Evolutionary conservation across 2,888 invertebrate genomes (phyloP), one percentile per base, ranked within the genome.

Genomic region (Thumatha senex): DNA sequence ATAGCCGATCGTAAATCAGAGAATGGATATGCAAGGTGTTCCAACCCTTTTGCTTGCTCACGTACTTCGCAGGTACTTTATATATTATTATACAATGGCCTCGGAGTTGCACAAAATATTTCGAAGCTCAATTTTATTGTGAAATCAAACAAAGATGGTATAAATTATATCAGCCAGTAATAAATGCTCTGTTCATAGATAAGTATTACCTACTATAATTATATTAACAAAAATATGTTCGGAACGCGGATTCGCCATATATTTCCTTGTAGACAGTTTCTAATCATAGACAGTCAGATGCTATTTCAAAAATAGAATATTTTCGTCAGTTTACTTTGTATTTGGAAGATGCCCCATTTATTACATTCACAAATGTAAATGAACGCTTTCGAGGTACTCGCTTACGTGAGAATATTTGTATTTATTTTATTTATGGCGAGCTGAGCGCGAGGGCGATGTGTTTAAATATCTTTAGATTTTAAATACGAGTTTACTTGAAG

Each of bases 341-440:
- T 86, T 87, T 80, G 79, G 74, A 76, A 82, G 84, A 87, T 89
- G 83, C 84, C 82, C 84, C 89, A 86, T 90, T 89, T 90, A 88
- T 89, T 85, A 89, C 88, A 86, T 88, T 87, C 83, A 84, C 84
- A 82, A 84, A 89, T 88, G 86, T 89, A 89, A 90, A 89, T 88
- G 86, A 86, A 89, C 84, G 88, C 80, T 82, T 86, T 83, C 83
- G 84, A 82, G 78, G 86, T 89, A 86, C 86, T 82, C 83, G 86
- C 78, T 88, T 89, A 89, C 90, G 90, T 91, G 90, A 91, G 89
- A 90, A 90, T 90, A 91, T 91, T 89, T 89, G 86, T 90, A 89
- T 90, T 90, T 89, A 88, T 89, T 89, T 90, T 88, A 90, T 91
- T 90, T 90, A 90, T 89, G 89, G 89, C 77, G 73, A 73, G 82